A percentile compares a stretch with the other conserved stretches of the same genome.
These are phyloP conservation scores for Onychomys torridus DNA, from an alignment of 2,797 vertebrate genomes.

Conservation along the genomic window DNA sequence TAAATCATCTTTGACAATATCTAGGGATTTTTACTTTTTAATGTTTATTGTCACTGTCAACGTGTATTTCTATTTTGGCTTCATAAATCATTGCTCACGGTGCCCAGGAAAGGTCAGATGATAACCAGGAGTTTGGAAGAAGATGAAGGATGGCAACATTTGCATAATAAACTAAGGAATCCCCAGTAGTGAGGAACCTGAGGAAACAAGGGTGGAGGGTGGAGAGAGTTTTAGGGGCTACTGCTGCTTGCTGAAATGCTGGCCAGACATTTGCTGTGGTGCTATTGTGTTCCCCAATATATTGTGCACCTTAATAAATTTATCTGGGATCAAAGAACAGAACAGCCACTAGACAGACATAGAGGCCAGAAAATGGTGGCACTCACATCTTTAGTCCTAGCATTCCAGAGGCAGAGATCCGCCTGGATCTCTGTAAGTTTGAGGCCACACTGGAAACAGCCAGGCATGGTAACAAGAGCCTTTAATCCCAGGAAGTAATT, in stretches of 20 bases:
- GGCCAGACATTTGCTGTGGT: not conserved
- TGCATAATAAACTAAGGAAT: not conserved
- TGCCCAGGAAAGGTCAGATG: not conserved
- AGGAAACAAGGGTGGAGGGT: not conserved
- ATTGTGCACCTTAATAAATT: no score
- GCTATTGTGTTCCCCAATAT: no score
- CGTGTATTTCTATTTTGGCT: conserved; percentile 30
- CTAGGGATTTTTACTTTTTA: not conserved
- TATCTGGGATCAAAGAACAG: no score
- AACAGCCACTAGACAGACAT: no score
- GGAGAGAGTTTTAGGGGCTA: not conserved
- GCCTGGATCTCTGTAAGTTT: no score
- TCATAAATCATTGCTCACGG: not conserved
- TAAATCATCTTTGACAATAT: conserved; percentile 39
- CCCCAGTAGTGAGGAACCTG: not conserved
- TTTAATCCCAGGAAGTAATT: no score
- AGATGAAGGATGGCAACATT: not conserved
- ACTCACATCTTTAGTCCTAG: no score
- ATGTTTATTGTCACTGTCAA: not conserved
- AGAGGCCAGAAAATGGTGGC: no score
- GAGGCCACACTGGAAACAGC: no score
- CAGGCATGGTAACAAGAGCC: no score
- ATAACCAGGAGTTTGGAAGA: not conserved
- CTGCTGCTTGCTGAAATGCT: not conserved
- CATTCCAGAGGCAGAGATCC: no score